A percentile compares a stretch with the other conserved stretches of the same genome.
Evolutionary conservation across 2,113 vertebrate species (phyloP).

Genomic region (Uria aalge): DNA sequence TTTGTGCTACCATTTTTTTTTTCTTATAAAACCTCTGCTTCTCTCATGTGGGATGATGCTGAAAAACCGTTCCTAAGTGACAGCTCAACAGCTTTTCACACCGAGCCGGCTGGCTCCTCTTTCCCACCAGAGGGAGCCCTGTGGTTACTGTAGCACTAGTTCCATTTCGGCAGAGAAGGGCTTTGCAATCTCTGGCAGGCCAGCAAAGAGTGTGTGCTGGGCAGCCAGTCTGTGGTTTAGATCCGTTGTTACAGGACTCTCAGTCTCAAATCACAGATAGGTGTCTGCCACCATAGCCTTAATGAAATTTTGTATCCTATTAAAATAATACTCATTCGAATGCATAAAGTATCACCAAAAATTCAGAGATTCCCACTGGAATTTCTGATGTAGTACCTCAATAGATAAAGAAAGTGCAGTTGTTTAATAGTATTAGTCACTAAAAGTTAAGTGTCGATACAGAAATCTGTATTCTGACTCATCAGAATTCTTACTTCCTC

Average conservation of each 20-base stretch:
- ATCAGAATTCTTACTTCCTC: background rate
- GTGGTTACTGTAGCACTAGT: background rate
- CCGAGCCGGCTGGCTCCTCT: background rate
- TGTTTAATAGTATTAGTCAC: background rate
- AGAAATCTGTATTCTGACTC: background rate
- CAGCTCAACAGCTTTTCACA: too few species aligned
- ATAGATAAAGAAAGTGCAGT: background rate
- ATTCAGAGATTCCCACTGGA: background rate
- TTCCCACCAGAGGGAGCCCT: slow-evolving; percentile 38
- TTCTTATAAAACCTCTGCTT: background rate
- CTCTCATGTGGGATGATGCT: background rate
- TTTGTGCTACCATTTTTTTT: too few species aligned
- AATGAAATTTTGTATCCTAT: background rate
- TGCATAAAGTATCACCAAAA: background rate
- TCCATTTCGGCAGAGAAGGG: too few species aligned
- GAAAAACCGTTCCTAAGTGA: background rate
- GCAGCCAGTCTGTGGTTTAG: rapidly evolving
- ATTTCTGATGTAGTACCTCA: background rate
- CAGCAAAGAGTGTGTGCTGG: background rate
- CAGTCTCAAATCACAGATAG: background rate
- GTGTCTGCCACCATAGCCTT: background rate
- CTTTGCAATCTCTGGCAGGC: background rate
- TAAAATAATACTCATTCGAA: background rate
- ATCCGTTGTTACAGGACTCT: background rate
- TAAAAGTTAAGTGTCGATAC: background rate